phyloP scores from a whole-genome alignment of 2,113 vertebrate species.

The Callorhinus ursinus region DNA sequence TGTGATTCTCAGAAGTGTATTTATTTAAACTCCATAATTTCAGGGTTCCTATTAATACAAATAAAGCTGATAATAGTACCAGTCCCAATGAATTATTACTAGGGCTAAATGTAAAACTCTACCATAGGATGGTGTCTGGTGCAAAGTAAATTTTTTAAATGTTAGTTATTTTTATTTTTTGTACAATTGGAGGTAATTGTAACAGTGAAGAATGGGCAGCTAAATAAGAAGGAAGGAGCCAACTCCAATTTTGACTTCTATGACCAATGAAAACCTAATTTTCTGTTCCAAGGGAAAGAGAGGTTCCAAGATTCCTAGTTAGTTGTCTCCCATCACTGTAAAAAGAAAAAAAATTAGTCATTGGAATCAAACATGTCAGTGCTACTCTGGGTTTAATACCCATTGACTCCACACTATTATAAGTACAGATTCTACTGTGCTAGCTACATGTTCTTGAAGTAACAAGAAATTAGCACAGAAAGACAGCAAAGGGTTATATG shows the following conservation, averaged over 20 bases:
- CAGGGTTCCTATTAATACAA: background rate
- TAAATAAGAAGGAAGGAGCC: background rate
- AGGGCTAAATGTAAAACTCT: background rate
- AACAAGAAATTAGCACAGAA: background rate
- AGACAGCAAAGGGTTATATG: background rate
- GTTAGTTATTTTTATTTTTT: slow-evolving; percentile 27
- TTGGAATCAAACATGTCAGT: background rate
- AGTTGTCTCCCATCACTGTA: background rate
- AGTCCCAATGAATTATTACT: background rate
- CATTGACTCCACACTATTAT: background rate
- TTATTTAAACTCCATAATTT: slow-evolving; percentile 41
- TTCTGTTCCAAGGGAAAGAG: background rate
- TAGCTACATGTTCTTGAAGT: background rate
- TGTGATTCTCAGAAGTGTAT: slow-evolving; percentile 48
- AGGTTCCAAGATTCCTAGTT: background rate
- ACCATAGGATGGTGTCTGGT: background rate
- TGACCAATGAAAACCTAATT: background rate
- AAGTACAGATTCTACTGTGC: background rate
- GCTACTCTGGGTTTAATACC: background rate
- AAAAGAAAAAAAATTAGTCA: background rate
- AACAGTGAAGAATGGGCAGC: background rate
- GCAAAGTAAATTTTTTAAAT: background rate
- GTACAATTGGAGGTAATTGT: background rate
- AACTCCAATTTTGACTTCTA: background rate
- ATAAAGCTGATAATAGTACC: slow-evolving; percentile 31